Evolutionary conservation across 2,888 invertebrate genomes (phyloP).

Genomic region (Lasioglossum leucozonium): DNA sequence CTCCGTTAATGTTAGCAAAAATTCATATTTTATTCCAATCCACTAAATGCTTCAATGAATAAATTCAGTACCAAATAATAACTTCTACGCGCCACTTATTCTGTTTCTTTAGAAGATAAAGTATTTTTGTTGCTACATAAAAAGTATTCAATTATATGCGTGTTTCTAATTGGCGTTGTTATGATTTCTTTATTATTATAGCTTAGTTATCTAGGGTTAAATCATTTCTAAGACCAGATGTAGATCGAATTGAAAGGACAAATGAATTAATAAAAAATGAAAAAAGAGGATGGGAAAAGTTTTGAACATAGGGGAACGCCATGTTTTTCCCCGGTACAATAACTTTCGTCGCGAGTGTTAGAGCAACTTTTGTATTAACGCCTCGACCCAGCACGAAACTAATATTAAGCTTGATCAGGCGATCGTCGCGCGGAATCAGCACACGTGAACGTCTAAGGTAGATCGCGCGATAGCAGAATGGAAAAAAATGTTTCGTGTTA

Average conservation of each 20-base stretch:
- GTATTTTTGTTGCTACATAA: neutral
- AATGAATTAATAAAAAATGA: neutral
- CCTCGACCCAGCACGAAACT: slow-evolving; percentile 1
- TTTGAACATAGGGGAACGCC: neutral
- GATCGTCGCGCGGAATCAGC: slow-evolving; percentile 41
- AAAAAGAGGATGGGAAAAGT: neutral
- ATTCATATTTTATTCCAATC: neutral
- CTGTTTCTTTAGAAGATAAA: neutral
- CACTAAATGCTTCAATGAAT: neutral
- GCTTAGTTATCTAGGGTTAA: neutral
- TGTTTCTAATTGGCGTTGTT: neutral
- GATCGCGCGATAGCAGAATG: slow-evolving; percentile 33
- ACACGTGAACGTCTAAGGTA: neutral
- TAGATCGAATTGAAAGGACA: neutral
- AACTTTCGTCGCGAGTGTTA: neutral
- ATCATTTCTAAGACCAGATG: neutral
- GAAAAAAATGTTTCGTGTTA: slow-evolving; percentile 50
- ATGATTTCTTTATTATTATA: neutral
- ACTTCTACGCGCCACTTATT: neutral
- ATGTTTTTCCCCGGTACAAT: neutral
- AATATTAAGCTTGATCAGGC: slow-evolving; percentile 19
- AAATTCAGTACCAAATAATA: neutral
- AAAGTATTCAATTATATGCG: neutral
- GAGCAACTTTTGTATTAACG: slow-evolving; percentile 18
- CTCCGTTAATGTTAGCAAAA: too few species aligned